A percentile compares a stretch with the other conserved stretches of the same genome.
phyloP scores from a whole-genome alignment of 2,113 vertebrate species.

The Eleginops maclovinus region DNA sequence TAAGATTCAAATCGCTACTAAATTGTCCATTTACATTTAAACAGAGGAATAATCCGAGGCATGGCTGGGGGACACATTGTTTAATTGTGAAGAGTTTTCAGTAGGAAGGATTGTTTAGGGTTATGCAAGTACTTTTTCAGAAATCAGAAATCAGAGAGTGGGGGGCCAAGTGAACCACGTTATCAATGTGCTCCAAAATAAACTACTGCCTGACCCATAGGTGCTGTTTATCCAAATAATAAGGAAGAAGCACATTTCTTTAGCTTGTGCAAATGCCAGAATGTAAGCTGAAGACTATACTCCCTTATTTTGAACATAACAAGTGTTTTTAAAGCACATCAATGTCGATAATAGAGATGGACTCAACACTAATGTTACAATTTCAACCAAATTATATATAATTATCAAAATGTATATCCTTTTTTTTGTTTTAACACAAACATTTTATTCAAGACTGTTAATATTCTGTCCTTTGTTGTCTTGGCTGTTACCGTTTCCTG shows the following conservation, averaged over 20 bases:
- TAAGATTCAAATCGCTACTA: conserved; percentile 59
- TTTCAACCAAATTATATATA: not conserved
- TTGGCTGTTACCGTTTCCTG: not conserved
- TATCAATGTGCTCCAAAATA: conserved; percentile 18
- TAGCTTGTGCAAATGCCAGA: not conserved
- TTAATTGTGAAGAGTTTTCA: conserved; percentile 38
- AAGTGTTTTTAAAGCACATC: not conserved
- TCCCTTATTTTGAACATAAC: not conserved
- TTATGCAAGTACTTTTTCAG: conserved; percentile 49
- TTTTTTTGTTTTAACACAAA: not conserved
- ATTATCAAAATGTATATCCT: not conserved
- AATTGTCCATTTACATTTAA: conserved; percentile 69
- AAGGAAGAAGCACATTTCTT: not conserved
- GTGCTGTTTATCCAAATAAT: not conserved
- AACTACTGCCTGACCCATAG: conserved; percentile 1
- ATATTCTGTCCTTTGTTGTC: not conserved
- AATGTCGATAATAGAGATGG: not conserved
- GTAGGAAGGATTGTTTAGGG: not conserved
- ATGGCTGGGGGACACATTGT: conserved; percentile 39
- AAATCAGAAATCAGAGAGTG: conserved; percentile 26
- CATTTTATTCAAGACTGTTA: not conserved
- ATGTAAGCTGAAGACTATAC: not conserved
- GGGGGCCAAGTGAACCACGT: conserved; percentile 24
- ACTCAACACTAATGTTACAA: not conserved
- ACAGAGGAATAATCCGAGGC: conserved; percentile 57